Base-by-base conservation (phyloP, 2,113 vertebrate species). In the Semnopithecus entellus region DNA sequence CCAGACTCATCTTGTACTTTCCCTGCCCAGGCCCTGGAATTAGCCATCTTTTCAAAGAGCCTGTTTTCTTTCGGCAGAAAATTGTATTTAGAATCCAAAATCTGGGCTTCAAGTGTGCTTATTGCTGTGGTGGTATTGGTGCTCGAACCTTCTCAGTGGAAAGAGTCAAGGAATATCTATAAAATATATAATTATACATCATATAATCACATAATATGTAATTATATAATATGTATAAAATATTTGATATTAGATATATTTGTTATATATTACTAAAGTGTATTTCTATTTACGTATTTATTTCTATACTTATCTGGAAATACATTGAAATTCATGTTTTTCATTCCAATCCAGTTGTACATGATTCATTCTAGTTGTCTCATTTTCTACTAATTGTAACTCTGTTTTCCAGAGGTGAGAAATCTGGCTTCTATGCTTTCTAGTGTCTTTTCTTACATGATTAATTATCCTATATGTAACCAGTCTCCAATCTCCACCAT, bases 401-500 rank as follows among this genome's bases (percentile, higher is more conserved):
- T 87, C 18, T 14, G 0, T 83, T 82, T 68, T 27, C 40, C n/a
- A 61, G 14, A 32, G 82, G n/a, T 22, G 22, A 73, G 18, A 66
- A 61, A 32, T 48, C 35, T 75, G 55, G 13, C 14, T 91, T 81
- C 18, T 13, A 2, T 20, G 80, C 8, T 70, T 38, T n/a, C 76
- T 16, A 40, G 43, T 22, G 22, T 0, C 3, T 61, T 76, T 90
- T 68, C 79, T 78, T 6, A 1, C 5, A 2, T 18, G 17, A 32
- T 2, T 5, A 55, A 9, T 40, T 27, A 9, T 8, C 20, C 18
- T 30, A 23, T 27, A 18, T 43, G 30, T 78, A 35, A 59, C 11
- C 18, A 18, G 0, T 7, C 38, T 40, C 20, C 13, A 1, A 1
- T 27, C 5, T 8, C 13, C 16, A 2, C 18, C 3, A 3, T 13